Evolutionary conservation across 2,797 vertebrate species (phyloP).

Genomic region (Diplodus puntazzo): DNA sequence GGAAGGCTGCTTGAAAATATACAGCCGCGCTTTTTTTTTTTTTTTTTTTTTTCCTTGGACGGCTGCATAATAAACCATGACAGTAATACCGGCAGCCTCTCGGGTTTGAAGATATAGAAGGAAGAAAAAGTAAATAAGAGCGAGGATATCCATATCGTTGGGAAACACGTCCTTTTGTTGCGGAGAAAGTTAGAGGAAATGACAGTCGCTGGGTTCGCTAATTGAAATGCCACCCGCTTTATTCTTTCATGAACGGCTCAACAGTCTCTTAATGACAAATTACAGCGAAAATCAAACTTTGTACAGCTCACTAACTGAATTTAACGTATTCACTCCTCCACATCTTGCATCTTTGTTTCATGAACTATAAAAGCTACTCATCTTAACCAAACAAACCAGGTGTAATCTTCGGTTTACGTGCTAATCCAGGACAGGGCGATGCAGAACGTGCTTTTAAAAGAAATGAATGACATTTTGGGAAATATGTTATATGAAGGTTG

Average conservation of each 20-base stretch:
- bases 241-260: conserved; percentile 30
- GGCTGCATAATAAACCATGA: conserved; percentile 57
- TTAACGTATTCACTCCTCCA: neutral
- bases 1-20: conserved; percentile 38
- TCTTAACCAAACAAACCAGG: neutral
- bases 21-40: conserved; percentile 24
- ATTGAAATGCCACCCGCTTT: conserved; percentile 44
- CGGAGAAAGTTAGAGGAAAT: conserved; percentile 18
- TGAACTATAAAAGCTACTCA: neutral
- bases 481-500: neutral
- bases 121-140: conserved; percentile 37
- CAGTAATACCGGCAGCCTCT: conserved; percentile 40
- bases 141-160: conserved; percentile 1
- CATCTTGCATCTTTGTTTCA: neutral
- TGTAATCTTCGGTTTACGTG: neutral
- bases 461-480: neutral
- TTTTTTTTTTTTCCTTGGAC: neutral
- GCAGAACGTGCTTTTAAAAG: neutral
- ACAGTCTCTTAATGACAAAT: conserved; percentile 30
- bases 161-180: conserved; percentile 27
- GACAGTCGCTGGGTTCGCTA: conserved; percentile 14
- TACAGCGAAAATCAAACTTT: conserved; percentile 27
- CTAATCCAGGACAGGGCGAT: neutral
- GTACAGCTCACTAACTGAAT: neutral
- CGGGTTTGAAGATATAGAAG: conserved; percentile 34